A percentile compares a stretch with the other conserved stretches of the same genome.
Evolutionary conservation across 2,113 vertebrate species (phyloP).

Genomic region (Pomatorhinus ruficollis): DNA sequence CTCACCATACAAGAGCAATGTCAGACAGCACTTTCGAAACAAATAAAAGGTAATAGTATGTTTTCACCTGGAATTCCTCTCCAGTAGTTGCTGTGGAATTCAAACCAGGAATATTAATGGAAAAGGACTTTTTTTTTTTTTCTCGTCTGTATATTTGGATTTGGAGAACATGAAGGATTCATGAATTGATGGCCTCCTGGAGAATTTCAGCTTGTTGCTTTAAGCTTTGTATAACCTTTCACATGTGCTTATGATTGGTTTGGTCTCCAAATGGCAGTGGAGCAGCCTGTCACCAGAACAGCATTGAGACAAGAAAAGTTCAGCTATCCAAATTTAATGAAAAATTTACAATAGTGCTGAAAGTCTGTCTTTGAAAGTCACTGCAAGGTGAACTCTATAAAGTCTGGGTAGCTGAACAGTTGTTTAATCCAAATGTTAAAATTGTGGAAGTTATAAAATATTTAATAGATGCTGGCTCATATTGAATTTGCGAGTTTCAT

Average conservation of each 20-base stretch:
- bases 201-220: not conserved
- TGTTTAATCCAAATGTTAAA: not conserved
- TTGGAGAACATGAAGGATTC: not conserved
- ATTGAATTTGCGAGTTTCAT: not conserved
- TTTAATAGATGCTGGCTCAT: not conserved
- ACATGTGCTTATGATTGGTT: not conserved
- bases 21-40: not conserved
- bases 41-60: not conserved
- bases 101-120: not conserved
- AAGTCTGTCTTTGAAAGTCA: not conserved
- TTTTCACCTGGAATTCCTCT: not conserved
- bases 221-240: not conserved
- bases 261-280: not conserved
- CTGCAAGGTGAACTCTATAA: not conserved
- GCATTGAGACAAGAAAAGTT: not conserved
- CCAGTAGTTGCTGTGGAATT: not conserved
- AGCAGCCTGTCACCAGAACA: not conserved
- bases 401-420: not conserved
- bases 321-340: not conserved
- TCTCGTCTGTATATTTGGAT: not conserved
- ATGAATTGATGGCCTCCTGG: accelerated
- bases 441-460: conserved; percentile 9
- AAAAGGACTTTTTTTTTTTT: not conserved
- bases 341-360: not conserved
- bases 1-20: not conserved